Base-by-base conservation (phyloP, 2,113 vertebrate species). In the Nibea albiflora region DNA sequence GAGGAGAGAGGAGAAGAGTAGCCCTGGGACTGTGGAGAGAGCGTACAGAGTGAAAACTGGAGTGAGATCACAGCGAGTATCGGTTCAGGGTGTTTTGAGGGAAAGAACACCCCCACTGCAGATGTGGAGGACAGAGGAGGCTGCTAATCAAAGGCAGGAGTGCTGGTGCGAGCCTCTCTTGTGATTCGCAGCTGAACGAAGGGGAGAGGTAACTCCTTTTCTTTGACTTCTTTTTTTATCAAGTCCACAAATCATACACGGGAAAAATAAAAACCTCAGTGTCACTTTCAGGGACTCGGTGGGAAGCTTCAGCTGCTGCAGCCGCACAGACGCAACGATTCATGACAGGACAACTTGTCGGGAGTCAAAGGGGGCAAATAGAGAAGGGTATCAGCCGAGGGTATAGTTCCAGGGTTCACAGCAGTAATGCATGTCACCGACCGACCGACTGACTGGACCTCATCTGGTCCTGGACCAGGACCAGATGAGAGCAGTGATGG, bases 41-140 rank as follows among this genome's bases (percentile, higher is more conserved):
- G 65, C 19, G 64, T 9, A 57, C 63, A 66, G 47, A 54, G 66
- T 71, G 46, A 70, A 39, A 78, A 84, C 60, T 71, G 78, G 70
- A 80, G 78, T 44, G 75, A 83, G 80, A 86, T 68, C 75, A 85
- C 65, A 86, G 73, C 14, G 26, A 72, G 76, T 5, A 22, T 81
- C 31, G 16, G 73, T 73, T 68, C 60, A 9, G 28, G 70, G 74
- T 76, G 73, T 50, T 78, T 77, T 3, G 14, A 72, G 62, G 72
- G 17, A 72, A 62, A 0, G 0, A 82, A 17, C 64, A n/a, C 3
- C 28, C 44, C 66, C 49, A 67, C 65, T 57, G 81, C 85, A 85
- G 72, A 76, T 73, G 68, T 10, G 39, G 64, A 73, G 70, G 35
- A 62, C 52, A 44, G 20, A 64, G 11, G 60, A 62, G 44, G 82